phyloP scores from a whole-genome alignment of 2,113 vertebrate species.

The Anhinga anhinga region DNA sequence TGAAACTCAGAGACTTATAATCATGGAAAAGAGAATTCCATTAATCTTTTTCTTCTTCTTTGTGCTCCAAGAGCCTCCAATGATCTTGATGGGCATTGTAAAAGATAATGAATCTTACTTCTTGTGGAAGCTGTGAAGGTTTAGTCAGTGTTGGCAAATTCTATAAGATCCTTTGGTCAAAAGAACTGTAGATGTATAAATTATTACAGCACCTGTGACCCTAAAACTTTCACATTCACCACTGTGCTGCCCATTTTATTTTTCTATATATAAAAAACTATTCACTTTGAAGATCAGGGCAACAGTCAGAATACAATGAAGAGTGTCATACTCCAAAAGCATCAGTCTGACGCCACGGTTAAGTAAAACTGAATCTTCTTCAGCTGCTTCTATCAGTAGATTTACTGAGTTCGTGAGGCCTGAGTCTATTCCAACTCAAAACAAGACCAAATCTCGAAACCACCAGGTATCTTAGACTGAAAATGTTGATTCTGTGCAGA shows the following conservation, averaged over 20 bases:
- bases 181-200: background rate
- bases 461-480: background rate
- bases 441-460: background rate
- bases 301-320: background rate
- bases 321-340: background rate
- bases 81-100: background rate
- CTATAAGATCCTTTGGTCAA: background rate
- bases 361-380: background rate
- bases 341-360: background rate
- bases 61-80: background rate
- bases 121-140: background rate
- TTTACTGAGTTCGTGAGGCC: background rate
- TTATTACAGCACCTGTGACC: background rate
- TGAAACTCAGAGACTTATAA: background rate
- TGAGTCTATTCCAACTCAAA: background rate
- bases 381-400: background rate
- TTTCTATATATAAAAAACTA: no score
- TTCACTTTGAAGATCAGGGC: background rate
- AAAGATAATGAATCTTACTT: background rate
- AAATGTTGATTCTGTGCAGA: background rate
- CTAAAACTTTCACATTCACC: background rate
- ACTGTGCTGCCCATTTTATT: background rate
- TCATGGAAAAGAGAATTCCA: background rate
- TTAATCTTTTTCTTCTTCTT: background rate
- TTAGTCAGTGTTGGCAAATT: background rate